Base-by-base conservation (phyloP, 2,888 invertebrate species). In the Thumatha senex region DNA sequence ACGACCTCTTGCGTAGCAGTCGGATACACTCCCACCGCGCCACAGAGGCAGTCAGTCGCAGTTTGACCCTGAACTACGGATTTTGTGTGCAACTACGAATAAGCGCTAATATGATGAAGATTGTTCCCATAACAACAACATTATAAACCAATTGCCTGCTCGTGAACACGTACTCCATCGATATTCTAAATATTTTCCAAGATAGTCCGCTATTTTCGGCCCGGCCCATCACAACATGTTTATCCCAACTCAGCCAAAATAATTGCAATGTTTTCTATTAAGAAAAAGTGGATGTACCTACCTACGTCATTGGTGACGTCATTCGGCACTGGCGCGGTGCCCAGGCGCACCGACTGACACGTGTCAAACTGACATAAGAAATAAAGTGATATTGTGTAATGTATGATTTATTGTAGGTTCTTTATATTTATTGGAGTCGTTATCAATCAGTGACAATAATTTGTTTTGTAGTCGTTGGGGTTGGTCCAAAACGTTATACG, bases 201-300 rank as follows among this genome's bases (percentile, higher is more conserved):
- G 30, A 45, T 36, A 46, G 35, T 46, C 35, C 41, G 41, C 48
- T 65, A 61, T 62, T 58, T 48, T 43, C 46, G 13, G n/a, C 13
- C n/a, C n/a, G 43, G 49, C 55, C 24, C 34, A 52, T 54, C 67
- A 64, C 40, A 64, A 64, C 67, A 64, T 64, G 67, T 67, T 64
- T 67, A 57, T 63, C 40, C 43, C 38, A 42, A 44, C 13, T 39
- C 46, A 44, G 64, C 67, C 63, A 67, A 63, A 66, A 60, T 60
- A 38, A 53, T 55, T 48, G 38, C 49, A 43, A 52, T 60, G 41
- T 56, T 53, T 51, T 62, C 31, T 44, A 51, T 15, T 49, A 49
- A 45, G 14, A 51, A 51, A 53, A 62, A 38, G 34, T 54, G 39
- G 41, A 52, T 48, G 41, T 9, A 33, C 35, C 7, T 13, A 55